A percentile compares a stretch with the other conserved stretches of the same genome.
These are phyloP conservation scores for Mastigias papua DNA, from an alignment of 30 jellyfish, hydroid and myxozoan species.

Conservation along the genomic window DNA sequence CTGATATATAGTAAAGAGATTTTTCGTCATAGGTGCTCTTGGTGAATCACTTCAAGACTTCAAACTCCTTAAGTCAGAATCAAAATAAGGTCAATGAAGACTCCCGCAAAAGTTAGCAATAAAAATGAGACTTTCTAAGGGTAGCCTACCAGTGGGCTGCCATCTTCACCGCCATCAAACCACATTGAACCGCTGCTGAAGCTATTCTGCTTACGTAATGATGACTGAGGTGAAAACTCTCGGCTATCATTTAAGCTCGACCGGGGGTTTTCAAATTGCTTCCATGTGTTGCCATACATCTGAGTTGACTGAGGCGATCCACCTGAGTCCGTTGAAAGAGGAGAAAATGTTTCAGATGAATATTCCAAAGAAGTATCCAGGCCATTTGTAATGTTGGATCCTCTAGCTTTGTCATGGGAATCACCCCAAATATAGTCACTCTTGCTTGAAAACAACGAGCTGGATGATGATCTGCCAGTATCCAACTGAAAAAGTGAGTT, in stretches of 20 bases:
- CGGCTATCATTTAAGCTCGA: conserved; percentile 58
- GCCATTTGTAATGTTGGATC: conserved; percentile 80
- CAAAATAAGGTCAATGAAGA: no score
- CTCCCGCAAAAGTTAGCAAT: no score
- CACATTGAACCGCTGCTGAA: conserved; percentile 40
- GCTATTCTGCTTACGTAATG: conserved; percentile 41
- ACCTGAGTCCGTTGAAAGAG: conserved; percentile 85
- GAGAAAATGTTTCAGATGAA: conserved; percentile 90
- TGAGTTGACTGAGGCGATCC: conserved; percentile 89
- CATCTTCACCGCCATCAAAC: conserved; percentile 66
- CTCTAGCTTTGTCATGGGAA: conserved; percentile 55
- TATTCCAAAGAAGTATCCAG: conserved; percentile 70
- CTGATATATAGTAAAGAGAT: no score
- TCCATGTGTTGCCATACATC: conserved; percentile 59
- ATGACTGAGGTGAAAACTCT: conserved; percentile 34
- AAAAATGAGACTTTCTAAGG: no score
- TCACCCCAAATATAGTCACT: conserved; percentile 58
- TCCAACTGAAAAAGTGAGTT: conserved; percentile 45
- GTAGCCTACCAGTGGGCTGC: conserved; percentile 17
- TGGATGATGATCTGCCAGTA: conserved; percentile 45
- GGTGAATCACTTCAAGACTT: no score
- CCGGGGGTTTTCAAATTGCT: conserved; percentile 43
- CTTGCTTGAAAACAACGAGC: conserved; percentile 57
- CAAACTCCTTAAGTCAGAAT: no score
- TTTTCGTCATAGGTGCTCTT: no score